Base-by-base conservation (phyloP, 2,113 vertebrate genomes). In the Cacatua alba region DNA sequence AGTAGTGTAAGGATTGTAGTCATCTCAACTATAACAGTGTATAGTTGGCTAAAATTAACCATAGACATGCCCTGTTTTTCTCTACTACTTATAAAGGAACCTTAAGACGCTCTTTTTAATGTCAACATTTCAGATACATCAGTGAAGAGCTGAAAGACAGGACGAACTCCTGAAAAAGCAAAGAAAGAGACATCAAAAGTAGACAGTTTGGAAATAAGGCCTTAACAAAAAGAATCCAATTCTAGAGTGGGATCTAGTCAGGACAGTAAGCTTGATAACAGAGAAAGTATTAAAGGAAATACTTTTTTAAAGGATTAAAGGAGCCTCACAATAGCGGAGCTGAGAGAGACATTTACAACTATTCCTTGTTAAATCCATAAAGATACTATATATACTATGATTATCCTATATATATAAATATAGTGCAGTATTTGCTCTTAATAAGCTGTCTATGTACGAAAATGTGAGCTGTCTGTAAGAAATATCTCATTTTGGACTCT, bases 151-250 rank as follows among this genome's bases (percentile, higher is more conserved):
- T 67, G 25, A 64, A 79, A 13, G 13, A 41, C 1, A 6, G 11
- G 7, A 46, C 1, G 0, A 91, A 53, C 10, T 53, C 7, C 10
- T 39, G 6, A 46, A 21, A 75, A 41, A 29, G 59, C 79, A 24
- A 72, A 31, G 23, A 51, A 39, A 53, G 39, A 26, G 1, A 24
- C 1, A 6, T 49, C 18, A 72, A 62, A 86, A 65, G 7, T 12
- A 74, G 14, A 14, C 2, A 17, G 6, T 31, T 60, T 33, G 23
- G 20, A n/a, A 64, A 55, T 65, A 91, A 86, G 2, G 1, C 6
- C 13, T 70, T 33, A 65, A 57, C 1, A 68, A 39, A 81, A 78
- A 3, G 2, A 63, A 71, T 0, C 0, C 1, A 81, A 0, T 24
- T 44, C 7, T 19, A 37, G 19, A 72, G 10, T 24, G 7, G 5